Conservation (phyloP, 2,797 vertebrate genomes). For the Acrocephalus scirpaceus region DNA sequence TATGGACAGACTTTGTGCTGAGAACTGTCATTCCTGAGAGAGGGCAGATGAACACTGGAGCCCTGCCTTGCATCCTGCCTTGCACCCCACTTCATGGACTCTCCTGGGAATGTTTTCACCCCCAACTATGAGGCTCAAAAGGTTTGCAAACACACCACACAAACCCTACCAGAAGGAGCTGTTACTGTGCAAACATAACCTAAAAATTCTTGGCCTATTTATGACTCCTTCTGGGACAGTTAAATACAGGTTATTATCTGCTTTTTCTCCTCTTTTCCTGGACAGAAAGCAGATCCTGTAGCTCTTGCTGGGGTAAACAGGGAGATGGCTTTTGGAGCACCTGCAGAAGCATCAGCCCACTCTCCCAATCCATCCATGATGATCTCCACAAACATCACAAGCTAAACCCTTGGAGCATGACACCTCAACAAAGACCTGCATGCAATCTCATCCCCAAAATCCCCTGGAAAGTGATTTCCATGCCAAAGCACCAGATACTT, state of each 20-base stretch:
- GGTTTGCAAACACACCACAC: not conserved
- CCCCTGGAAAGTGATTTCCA: not conserved
- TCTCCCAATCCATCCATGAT: not conserved
- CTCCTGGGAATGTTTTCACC: not conserved
- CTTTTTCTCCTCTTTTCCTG: not conserved
- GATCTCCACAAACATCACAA: not conserved
- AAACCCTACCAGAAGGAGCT: not conserved
- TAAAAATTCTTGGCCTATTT: not conserved
- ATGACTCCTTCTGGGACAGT: not conserved
- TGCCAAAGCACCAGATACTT: not conserved
- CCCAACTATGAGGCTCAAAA: not conserved
- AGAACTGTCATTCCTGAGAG: not conserved
- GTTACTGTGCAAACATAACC: not conserved
- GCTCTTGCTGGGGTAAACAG: not conserved
- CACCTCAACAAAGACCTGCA: not conserved
- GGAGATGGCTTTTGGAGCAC: not conserved
- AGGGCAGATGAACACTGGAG: not conserved
- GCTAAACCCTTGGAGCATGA: not conserved
- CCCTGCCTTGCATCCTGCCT: not conserved
- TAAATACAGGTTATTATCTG: not conserved
- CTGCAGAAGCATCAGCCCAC: not conserved
- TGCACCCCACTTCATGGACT: not conserved
- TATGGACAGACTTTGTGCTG: not conserved
- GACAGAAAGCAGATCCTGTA: not conserved
- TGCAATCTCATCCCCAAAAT: not conserved